Conservation (phyloP, 2,797 vertebrate species). For the Sebastes elongatus region DNA sequence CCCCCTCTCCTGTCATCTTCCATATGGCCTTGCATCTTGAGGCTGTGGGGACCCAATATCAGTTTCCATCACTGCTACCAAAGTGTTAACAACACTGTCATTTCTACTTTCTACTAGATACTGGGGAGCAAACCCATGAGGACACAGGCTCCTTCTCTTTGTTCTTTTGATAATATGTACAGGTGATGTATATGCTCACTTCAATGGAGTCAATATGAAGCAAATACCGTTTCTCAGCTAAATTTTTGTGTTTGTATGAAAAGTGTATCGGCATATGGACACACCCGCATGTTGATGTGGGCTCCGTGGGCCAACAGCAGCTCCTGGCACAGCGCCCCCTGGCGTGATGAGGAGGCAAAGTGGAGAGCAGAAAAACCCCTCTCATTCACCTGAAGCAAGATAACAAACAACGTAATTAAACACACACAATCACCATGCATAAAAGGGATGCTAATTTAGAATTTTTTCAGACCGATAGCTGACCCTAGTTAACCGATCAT, state of each 20-base stretch:
- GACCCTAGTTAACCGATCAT: accelerated
- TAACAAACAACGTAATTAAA: slow-evolving; percentile 5
- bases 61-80: slow-evolving; percentile 61
- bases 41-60: slow-evolving; percentile 48
- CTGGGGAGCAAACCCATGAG: background rate
- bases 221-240: background rate
- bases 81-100: slow-evolving; percentile 50
- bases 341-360: slow-evolving; percentile 94
- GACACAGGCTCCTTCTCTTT: background rate
- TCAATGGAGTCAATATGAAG: background rate
- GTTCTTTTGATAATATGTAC: background rate
- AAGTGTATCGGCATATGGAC: slow-evolving; percentile 8
- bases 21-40: slow-evolving; percentile 70
- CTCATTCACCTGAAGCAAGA: slow-evolving; percentile 84
- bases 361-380: slow-evolving; percentile 95
- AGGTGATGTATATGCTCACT: background rate
- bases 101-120: background rate
- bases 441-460: too few species aligned
- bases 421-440: background rate
- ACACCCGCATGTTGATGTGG: slow-evolving; percentile 91
- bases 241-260: background rate
- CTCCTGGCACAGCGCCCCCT: slow-evolving; percentile 95
- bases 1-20: slow-evolving; percentile 32
- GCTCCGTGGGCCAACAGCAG: slow-evolving; percentile 92
- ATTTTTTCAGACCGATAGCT: too few species aligned